phyloP scores from a whole-genome alignment of 2,113 vertebrate species.

The Dipodomys spectabilis region DNA sequence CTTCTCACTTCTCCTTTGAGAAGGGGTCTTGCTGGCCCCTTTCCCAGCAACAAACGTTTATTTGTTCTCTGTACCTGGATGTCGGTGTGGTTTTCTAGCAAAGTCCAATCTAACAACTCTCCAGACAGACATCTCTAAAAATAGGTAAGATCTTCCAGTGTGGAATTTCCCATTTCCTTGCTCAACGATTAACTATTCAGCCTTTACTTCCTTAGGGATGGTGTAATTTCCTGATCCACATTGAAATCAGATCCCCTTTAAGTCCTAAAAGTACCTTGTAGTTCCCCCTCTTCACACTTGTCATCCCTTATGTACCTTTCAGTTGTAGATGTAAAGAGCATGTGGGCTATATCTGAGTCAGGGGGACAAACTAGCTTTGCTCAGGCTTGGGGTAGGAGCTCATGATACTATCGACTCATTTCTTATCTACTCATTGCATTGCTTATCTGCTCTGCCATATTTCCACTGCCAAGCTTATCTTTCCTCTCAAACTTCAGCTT shows the following conservation, averaged over 20 bases:
- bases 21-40: no score
- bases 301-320: background rate
- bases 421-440: background rate
- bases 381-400: background rate
- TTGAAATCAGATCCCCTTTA: background rate
- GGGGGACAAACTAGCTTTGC: no score
- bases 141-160: background rate
- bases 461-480: no score
- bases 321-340: background rate
- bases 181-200: background rate
- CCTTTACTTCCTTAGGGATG: slow-evolving; percentile 16
- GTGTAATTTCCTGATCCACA: background rate
- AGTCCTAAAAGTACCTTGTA: background rate
- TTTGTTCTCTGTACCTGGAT: no score
- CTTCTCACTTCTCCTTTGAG: no score
- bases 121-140: background rate
- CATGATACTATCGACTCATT: no score
- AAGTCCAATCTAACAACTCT: background rate
- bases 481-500: background rate
- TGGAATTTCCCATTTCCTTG: slow-evolving; percentile 53
- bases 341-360: background rate
- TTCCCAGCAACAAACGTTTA: no score
- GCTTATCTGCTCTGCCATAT: background rate
- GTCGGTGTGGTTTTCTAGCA: no score
- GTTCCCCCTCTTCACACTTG: background rate